Conservation (phyloP, 2,888 invertebrate species). For the Netelia melanura region DNA sequence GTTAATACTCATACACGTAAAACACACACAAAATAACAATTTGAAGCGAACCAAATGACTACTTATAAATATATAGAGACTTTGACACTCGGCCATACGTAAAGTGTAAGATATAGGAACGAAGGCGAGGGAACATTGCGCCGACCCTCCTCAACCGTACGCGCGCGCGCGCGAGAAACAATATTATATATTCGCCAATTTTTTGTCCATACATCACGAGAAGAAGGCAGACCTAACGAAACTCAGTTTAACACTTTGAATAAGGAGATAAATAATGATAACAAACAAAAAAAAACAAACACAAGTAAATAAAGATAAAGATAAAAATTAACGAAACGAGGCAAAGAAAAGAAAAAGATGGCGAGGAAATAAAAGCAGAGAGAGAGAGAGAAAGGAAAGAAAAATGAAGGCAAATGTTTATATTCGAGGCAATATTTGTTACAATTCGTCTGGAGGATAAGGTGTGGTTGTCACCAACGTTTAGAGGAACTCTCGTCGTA, state of each 20-base stretch:
- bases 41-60: slow-evolving; percentile 80
- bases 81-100: slow-evolving; percentile 81
- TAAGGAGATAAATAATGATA: slow-evolving; percentile 47
- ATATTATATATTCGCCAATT: slow-evolving; percentile 71
- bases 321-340: slow-evolving; percentile 39
- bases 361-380: slow-evolving; percentile 9
- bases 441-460: slow-evolving; percentile 81
- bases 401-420: slow-evolving; percentile 77
- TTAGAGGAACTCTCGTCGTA: slow-evolving; percentile 54
- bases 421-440: slow-evolving; percentile 84
- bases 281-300: not conserved
- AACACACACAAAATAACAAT: slow-evolving; percentile 42
- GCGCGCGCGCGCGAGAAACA: slow-evolving; percentile 22
- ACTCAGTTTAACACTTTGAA: slow-evolving; percentile 56
- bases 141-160: too few relatives aligned
- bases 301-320: slow-evolving; percentile 41
- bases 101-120: slow-evolving; percentile 62
- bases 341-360: slow-evolving; percentile 20
- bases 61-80: slow-evolving; percentile 75
- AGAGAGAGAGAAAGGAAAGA: slow-evolving; percentile 65
- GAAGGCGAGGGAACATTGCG: slow-evolving; percentile 6
- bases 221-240: slow-evolving; percentile 62
- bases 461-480: slow-evolving; percentile 72
- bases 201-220: slow-evolving; percentile 76
- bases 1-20: slow-evolving; percentile 13